Evolutionary conservation across 2,797 vertebrate species (phyloP), one percentile per base, ranked within the genome.

Genomic region (Crypturellus tataupa): DNA sequence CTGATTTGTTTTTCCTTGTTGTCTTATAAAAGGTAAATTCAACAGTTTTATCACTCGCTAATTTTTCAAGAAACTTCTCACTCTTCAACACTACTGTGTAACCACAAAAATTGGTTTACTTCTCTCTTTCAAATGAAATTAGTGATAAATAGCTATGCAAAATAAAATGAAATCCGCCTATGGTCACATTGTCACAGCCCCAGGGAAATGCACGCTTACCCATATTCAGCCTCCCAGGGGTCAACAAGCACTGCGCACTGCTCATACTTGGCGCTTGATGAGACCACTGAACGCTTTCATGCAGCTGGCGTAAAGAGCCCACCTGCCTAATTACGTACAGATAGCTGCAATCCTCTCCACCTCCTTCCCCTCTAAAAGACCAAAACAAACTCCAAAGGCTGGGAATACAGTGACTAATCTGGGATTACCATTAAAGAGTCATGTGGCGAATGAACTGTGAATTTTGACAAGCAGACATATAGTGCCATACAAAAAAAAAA

Each of bases 311-410:
- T 35, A 29, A 80, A 92, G 46, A 63, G 46, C 39, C 46, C 87
- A 91, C 87, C 87, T 95, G 87, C 25, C 58, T 72, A 59, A 90
- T 87, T 93, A 92, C 89, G 89, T 89, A 71, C 69, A 92, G 49
- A 64, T 65, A 90, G 71, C 76, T 62, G 81, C 42, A 89, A 63
- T 70, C 19, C 39, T 78, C 37, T 83, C 49, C 65, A 51, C 10
- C 69, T 75, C 60, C 63, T 79, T 87, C 29, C 62, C 68, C 59
- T 92, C 59, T 59, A 46, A 87, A 80, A 94, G 39, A 87, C 29
- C 3, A 5, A 49, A 81, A 90, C 18, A 78, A 90, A 91, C 31
- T 82, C 39, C 64, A 85, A 91, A 93, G 63, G 11, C 37, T 72
- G 18, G 33, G n/a, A 94, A 83, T n/a, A 69, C 23, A 55, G 46